Evolutionary conservation across 2,888 invertebrate species (phyloP).

Genomic region (Habroteleia sp.): DNA sequence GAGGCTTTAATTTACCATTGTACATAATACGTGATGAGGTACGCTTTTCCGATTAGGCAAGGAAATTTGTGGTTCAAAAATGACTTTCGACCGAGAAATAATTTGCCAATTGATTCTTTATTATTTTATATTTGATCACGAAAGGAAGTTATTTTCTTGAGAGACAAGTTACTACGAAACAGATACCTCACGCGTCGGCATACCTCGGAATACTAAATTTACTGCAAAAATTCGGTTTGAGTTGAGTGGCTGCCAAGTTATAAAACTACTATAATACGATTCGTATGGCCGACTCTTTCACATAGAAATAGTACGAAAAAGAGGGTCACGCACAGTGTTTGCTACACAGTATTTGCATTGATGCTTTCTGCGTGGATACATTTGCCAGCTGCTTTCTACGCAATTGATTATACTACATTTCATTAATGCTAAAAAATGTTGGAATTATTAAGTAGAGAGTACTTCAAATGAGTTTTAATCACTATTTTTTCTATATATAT

Average conservation of each 20-base stretch:
- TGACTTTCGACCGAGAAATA: neutral
- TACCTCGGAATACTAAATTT: constrained; percentile 64
- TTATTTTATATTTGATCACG: constrained; percentile 49
- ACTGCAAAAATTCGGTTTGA: constrained; percentile 61
- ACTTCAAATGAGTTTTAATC: too few species aligned
- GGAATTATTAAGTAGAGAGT: too few species aligned
- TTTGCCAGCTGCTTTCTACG: too few species aligned
- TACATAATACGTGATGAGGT: too few species aligned
- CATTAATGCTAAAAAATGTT: too few species aligned
- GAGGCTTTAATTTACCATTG: too few species aligned
- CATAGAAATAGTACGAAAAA: constrained; percentile 62
- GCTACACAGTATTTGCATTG: constrained; percentile 45
- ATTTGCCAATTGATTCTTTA: constrained; percentile 34
- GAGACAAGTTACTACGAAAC: constrained; percentile 45
- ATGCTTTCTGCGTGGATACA: too few species aligned
- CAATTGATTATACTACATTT: too few species aligned
- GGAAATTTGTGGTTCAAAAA: too few species aligned
- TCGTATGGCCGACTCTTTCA: constrained; percentile 59
- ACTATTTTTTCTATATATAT: too few species aligned
- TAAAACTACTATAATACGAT: constrained; percentile 62
- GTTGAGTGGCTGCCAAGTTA: constrained; percentile 66
- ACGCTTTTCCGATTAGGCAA: too few species aligned
- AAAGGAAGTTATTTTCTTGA: constrained; percentile 47
- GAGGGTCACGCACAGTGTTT: constrained; percentile 49
- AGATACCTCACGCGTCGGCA: constrained; percentile 49